Percentiles rank a stretch among this genome's conserved stretches.
Conservation (phyloP, 2,888 invertebrate genomes). For the Brachypalpus laphriformis region DNA sequence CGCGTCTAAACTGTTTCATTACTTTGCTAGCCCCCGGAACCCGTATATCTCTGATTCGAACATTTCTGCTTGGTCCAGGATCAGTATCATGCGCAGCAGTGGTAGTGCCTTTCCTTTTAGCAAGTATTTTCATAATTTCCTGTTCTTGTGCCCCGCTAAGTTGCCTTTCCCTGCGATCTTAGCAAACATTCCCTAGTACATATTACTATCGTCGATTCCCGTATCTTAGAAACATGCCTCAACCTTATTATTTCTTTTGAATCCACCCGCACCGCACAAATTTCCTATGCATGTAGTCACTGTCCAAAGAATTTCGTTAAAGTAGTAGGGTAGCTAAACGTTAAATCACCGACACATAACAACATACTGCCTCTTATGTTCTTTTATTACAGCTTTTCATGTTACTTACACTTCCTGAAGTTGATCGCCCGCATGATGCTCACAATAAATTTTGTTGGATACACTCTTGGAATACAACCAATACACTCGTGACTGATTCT, state of each 20-base stretch:
- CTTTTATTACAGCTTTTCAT: slow-evolving; percentile 60
- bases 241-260: not conserved
- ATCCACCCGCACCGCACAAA: not conserved
- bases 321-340: slow-evolving; percentile 3
- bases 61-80: too few relatives aligned
- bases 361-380: slow-evolving; percentile 54
- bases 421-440: slow-evolving; percentile 58
- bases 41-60: too few relatives aligned
- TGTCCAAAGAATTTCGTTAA: not conserved
- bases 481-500: slow-evolving; percentile 41
- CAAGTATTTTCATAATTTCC: too few relatives aligned
- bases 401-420: slow-evolving; percentile 63
- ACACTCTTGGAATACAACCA: slow-evolving; percentile 46
- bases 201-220: too few relatives aligned
- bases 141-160: too few relatives aligned
- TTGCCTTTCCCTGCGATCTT: too few relatives aligned
- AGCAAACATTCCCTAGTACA: too few relatives aligned
- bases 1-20: too few relatives aligned
- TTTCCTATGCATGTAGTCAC: slow-evolving; percentile 22
- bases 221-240: too few relatives aligned
- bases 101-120: too few relatives aligned
- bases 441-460: slow-evolving; percentile 26
- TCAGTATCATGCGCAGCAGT: too few relatives aligned
- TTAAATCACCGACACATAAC: slow-evolving; percentile 48
- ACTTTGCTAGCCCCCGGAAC: too few relatives aligned